Evolutionary conservation across 35 echinoderm and acorn worm species (phyloP), one percentile per base, ranked within the genome.

Genomic region (Anneissia japonica): DNA sequence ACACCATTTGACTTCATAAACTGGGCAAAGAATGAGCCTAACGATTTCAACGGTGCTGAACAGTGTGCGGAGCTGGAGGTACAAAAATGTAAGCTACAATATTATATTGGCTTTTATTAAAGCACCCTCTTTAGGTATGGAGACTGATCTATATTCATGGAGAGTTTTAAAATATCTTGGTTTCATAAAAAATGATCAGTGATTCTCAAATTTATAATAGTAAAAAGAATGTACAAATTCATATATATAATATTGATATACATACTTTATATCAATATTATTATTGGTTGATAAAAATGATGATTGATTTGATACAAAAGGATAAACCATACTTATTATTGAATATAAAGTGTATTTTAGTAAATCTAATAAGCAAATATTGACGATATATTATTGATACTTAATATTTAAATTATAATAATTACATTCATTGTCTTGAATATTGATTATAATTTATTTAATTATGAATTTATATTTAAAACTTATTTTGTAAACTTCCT

Each of bases 21-120:
- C 38, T 94, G 92, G 93, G 72, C 38, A 12, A 43, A 74, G 19
- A 86, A 77, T 6, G 93, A 94, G 31, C 92, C 93, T 12, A 94
- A 94, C 79, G 93, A 94, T 73, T 87, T 55, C 45, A 94, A 94
- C 46, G 93, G 93, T 32, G 93, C 90, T 34, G 93, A 94, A 46
- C 75, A 91, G 40, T 94, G 93, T 87, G 93, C 43, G 14, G 92
- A 90, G 26, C 51, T 64, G 51, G 51, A 94, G 82, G 86, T 85
- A 84, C 84, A 31, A 23, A 38, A 36, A 38, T 73, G 84, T 86
- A 77, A 77, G 84, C 37, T 82, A 30, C 13, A 2, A 6, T 2
- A 82, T 17, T 43, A 4, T 38, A 17, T 2, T 37, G 36, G 16
- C 3, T 31, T 35, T 45, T 79, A 32, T 12, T 11, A 34, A 21